Base-by-base conservation (phyloP, 2,888 invertebrate genomes). In the Julus scandinavius region DNA sequence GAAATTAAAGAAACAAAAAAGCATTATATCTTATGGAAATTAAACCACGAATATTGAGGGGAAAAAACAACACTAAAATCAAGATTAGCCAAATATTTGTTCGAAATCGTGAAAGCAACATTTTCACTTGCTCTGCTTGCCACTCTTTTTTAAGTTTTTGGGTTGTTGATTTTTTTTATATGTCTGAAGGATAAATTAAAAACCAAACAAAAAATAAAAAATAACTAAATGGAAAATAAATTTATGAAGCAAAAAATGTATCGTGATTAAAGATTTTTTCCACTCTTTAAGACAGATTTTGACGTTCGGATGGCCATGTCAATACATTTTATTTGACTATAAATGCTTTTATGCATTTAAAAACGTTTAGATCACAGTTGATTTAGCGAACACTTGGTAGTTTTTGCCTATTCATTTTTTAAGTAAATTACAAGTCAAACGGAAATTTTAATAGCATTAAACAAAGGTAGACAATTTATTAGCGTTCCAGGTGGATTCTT, bases 201-300 rank as follows among this genome's bases (percentile, higher is more conserved):
- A 2, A 29, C 72, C 17, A 5, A 20, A 29, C 20, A 29, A 20
- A 20, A 72, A 72, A 20, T 13, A 15, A 54, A 15, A 54, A 54
- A 54, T 13, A 54, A 54, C 4, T 54, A 54, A 54, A 54, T 72
- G 72, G 72, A 29, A 72, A 72, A 20, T 20, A 72, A 29, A 72
- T 72, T 72, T 72, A 72, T 72, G 29, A 11, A 11, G 29, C 72
- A 72, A 72, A 72, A 58, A 72, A 63, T 6, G 72, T 11, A 72
- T 72, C 72, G 72, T 72, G 72, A 72, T 72, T 72, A 72, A 72
- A 72, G 72, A 72, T 72, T 72, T 72, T 63, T 72, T 72, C 29
- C 72, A 45, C 6, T 11, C 7, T 6, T 6, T 29, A 29, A 72
- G 72, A 72, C 72, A 72, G 72, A 29, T 29, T 72, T 29, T 20